Evolutionary conservation across 2,797 vertebrate species (phyloP).

Genomic region (Pteronotus mesoamericanus): DNA sequence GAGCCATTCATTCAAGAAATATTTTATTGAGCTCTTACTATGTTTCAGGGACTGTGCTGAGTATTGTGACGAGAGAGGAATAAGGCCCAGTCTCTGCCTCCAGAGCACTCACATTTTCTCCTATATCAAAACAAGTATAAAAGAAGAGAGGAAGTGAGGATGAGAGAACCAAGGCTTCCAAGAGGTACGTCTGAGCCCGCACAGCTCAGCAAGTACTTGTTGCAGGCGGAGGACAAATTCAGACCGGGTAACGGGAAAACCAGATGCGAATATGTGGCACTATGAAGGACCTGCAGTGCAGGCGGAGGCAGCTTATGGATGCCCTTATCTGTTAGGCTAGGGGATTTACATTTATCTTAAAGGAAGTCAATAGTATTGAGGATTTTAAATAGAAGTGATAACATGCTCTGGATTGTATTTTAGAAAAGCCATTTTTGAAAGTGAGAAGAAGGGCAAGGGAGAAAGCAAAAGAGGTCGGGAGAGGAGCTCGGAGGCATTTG

Average conservation of each 20-base stretch:
- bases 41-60: neutral
- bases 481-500: neutral
- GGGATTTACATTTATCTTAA: neutral
- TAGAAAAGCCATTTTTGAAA: neutral
- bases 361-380: neutral
- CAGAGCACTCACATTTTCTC: neutral
- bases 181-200: neutral
- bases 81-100: neutral
- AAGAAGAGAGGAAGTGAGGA: neutral
- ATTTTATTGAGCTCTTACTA: neutral
- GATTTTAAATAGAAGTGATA: neutral
- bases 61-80: neutral
- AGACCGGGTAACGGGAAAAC: neutral
- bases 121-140: neutral
- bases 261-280: rapidly evolving
- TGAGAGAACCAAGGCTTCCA: neutral
- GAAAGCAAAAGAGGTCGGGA: neutral
- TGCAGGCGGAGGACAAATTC: neutral
- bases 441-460: neutral
- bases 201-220: neutral
- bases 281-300: neutral
- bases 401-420: neutral
- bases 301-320: neutral
- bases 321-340: neutral
- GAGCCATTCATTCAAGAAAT: neutral